A percentile compares a stretch with the other conserved stretches of the same genome.
These are phyloP conservation scores for Meloidogyne chitwoodi DNA, from an alignment of 1,140 invertebrate genomes.

Conservation along the genomic window DNA sequence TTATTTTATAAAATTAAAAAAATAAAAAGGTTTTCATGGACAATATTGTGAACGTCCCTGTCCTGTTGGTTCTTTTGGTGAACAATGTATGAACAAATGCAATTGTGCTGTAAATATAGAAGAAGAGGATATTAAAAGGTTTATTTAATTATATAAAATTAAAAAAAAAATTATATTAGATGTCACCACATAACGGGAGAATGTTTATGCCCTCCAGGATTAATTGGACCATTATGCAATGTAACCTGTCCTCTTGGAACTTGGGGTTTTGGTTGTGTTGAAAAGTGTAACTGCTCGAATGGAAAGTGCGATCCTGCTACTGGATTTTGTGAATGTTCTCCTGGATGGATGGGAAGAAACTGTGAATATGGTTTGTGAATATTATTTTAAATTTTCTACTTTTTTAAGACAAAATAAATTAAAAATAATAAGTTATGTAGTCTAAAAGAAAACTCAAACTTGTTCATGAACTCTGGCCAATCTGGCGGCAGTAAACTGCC, in stretches of 20 bases:
- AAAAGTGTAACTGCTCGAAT: conserved; percentile 46
- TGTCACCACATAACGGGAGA: conserved; percentile 65
- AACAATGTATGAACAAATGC: conserved; percentile 44
- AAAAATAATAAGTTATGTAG: too few relatives aligned
- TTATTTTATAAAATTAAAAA: too few relatives aligned
- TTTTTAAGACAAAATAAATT: too few relatives aligned
- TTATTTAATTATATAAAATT: background rate
- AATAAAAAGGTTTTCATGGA: too few relatives aligned
- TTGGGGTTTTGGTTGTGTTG: conserved; percentile 45
- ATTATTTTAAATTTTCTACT: background rate
- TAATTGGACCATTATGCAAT: conserved; percentile 61
- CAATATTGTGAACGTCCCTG: conserved; percentile 73
- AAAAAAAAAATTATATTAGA: background rate
- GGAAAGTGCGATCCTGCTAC: conserved; percentile 58
- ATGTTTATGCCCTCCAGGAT: conserved; percentile 76
- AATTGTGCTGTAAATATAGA: conserved; percentile 36
- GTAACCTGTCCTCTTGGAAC: conserved; percentile 39
- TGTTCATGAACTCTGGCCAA: too few relatives aligned
- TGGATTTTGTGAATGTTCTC: conserved; percentile 62
- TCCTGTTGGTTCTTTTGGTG: conserved; percentile 62
- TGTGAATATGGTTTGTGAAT: conserved; percentile 57
- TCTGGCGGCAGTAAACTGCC: too few relatives aligned
- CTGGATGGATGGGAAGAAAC: conserved; percentile 61
- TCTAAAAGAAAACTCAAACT: too few relatives aligned
- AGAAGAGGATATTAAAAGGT: background rate